Conservation (phyloP, 2,113 vertebrate species). For the Tragelaphus buxtoni region DNA sequence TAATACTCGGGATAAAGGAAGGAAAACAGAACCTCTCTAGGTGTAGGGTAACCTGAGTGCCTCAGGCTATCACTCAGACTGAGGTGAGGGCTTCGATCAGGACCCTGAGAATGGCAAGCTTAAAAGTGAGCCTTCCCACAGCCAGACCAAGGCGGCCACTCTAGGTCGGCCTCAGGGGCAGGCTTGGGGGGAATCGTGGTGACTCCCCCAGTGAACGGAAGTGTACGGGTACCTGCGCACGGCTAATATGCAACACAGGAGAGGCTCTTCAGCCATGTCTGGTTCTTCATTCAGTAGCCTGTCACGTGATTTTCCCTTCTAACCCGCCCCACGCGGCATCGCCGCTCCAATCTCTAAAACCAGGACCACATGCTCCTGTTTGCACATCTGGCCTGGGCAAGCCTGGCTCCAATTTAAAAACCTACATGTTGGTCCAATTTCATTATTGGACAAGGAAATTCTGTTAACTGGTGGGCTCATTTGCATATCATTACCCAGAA, state of each 20-base stretch:
- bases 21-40: neutral
- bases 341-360: neutral
- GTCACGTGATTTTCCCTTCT: neutral
- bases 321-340: neutral
- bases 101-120: neutral
- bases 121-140: neutral
- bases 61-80: neutral
- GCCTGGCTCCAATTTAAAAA: constrained; percentile 57
- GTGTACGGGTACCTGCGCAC: neutral
- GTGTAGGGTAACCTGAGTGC: no score
- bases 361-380: constrained; percentile 21
- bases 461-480: constrained; percentile 60
- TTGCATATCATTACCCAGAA: constrained; percentile 74
- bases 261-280: neutral
- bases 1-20: neutral
- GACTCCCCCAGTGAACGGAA: neutral
- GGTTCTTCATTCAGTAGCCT: neutral
- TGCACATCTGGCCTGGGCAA: constrained; percentile 55
- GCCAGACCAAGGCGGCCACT: neutral
- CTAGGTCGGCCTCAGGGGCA: neutral
- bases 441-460: constrained; percentile 74
- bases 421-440: constrained; percentile 63
- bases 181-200: neutral
- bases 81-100: neutral
- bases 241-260: neutral